Base-by-base conservation (phyloP, 2,888 invertebrate species). In the Oegoconia quadripuncta region DNA sequence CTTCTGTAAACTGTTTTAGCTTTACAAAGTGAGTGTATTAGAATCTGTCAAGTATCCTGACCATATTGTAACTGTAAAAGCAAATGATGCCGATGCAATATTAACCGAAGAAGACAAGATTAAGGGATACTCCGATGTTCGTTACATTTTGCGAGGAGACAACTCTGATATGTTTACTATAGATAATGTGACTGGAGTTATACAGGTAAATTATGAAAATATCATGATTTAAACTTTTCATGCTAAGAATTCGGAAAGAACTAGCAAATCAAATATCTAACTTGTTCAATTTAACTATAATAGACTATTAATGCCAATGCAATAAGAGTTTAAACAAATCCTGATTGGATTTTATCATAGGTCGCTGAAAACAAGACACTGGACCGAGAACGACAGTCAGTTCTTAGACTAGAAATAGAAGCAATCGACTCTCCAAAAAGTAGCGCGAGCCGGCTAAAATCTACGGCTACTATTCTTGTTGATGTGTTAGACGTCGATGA, bases 401-500 rank as follows among this genome's bases (percentile, higher is more conserved):
- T 90, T 1, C 88, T 95, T 20, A 89, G 90, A 3, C 76, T 96
- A 14, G 91, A 91, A 54, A 90, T 94, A 1, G 91, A 92, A 48
- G 95, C 95, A 0, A 89, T 90, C 23, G 95, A 96, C 61, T 93
- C 92, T 12, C 93, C 93, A 0, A 82, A 81, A 22, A 93, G 93
- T 3, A 91, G 92, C 1, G 90, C 91, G 0, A 92, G 93, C 35
- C 91, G 92, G 41, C 86, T 91, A 20, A 91, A 91, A 48, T 88
- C 91, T 0, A 79, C 90, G 2, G 91, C 91, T 0, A 88, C 91
- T 49, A 88, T 94, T 8, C 80, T 89, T 0, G 88, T 94, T 6
- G 92, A 93, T 55, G 90, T 95, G 1, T 69, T 93, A 0, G 95
- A 95, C 59, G 93, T 94, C 0, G 95, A 95, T 56, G 95, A 95